Conservation (phyloP, 2,888 invertebrate species). For the Acrocyrtus sp. region DNA sequence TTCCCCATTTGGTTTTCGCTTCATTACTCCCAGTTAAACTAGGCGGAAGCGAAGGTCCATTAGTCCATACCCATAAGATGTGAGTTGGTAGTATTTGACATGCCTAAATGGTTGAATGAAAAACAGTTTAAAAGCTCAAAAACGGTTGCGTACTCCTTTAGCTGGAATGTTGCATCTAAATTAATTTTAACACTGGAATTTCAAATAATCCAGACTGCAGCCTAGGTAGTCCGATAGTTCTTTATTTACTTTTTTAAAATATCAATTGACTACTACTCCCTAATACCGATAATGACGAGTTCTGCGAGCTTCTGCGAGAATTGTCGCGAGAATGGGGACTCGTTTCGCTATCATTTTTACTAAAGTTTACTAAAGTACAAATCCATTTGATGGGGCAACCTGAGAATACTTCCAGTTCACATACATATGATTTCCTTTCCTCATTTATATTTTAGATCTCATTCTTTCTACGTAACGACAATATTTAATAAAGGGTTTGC, state of each 20-base stretch:
- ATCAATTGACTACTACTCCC: slow-evolving; percentile 56
- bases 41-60: slow-evolving; percentile 64
- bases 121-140: not conserved
- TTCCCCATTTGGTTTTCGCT: slow-evolving; percentile 62
- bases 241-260: slow-evolving; percentile 34
- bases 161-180: slow-evolving; percentile 52
- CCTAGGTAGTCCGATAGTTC: not conserved
- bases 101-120: slow-evolving; percentile 21
- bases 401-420: slow-evolving; percentile 25
- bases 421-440: not conserved
- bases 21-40: slow-evolving; percentile 65
- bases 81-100: slow-evolving; percentile 65
- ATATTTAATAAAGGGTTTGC: slow-evolving; percentile 28
- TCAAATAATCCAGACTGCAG: slow-evolving; percentile 62
- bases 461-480: slow-evolving; percentile 31
- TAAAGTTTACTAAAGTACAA: slow-evolving; percentile 6
- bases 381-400: slow-evolving; percentile 29
- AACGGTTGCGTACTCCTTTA: slow-evolving; percentile 62
- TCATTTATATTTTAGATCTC: not conserved
- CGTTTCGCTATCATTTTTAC: not conserved
- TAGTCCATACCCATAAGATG: slow-evolving; percentile 64
- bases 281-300: slow-evolving; percentile 53
- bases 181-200: slow-evolving; percentile 64
- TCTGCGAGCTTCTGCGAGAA: slow-evolving; percentile 56
- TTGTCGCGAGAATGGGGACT: not conserved